phyloP scores from a whole-genome alignment of 2,888 invertebrate genomes.

The Tricholauxania praeusta region DNA sequence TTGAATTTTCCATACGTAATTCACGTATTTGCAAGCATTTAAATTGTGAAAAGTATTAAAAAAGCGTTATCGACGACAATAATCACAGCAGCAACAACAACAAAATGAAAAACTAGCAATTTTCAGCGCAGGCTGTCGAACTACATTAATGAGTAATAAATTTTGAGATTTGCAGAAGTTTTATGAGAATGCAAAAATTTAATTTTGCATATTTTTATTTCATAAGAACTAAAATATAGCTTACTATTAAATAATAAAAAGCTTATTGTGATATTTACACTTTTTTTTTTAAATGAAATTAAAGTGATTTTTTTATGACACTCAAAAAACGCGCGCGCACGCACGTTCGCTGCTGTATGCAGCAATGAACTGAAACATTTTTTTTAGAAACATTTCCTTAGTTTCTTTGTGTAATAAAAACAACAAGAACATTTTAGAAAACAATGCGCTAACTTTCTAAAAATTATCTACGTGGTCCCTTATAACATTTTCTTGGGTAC shows the following conservation, averaged over 20 bases:
- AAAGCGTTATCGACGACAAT: conserved; percentile 16
- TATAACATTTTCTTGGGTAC: background rate
- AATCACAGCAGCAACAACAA: conserved; percentile 18
- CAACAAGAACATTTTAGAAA: conserved; percentile 1
- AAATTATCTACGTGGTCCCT: conserved; percentile 38
- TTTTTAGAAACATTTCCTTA: no score
- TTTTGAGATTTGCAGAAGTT: conserved; percentile 26
- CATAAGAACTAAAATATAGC: no score
- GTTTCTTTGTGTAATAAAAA: no score
- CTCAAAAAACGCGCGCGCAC: no score
- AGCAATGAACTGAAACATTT: no score
- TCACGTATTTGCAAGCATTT: conserved; percentile 18
- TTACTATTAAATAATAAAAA: no score
- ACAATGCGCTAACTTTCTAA: conserved; percentile 40
- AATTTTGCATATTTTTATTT: background rate
- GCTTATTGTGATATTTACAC: no score
- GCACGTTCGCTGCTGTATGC: no score
- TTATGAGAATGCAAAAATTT: background rate
- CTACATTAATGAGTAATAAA: conserved; percentile 22
- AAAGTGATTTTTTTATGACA: no score
- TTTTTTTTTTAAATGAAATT: no score
- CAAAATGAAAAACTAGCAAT: conserved; percentile 1
- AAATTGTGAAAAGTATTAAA: conserved; percentile 33
- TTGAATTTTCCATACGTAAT: conserved; percentile 28
- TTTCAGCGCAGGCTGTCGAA: background rate